Evolutionary conservation across 2,888 invertebrate genomes (phyloP).

Genomic region (Campoplex nolae): DNA sequence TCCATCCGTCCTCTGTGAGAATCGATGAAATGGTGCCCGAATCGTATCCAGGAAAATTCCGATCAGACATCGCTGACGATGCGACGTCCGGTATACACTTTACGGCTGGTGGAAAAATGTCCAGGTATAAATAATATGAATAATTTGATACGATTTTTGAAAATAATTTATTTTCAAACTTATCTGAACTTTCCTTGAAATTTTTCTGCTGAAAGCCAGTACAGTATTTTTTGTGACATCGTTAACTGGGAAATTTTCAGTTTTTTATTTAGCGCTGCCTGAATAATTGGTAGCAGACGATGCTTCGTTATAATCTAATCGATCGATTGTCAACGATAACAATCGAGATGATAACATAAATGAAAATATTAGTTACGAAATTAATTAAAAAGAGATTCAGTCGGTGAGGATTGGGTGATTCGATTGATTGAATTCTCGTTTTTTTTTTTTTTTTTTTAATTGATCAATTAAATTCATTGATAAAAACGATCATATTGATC

Average conservation of each 20-base stretch:
- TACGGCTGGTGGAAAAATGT: conserved; percentile 85
- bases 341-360: neutral
- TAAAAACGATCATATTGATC: neutral
- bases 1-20: conserved; percentile 89
- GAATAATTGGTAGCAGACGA: neutral
- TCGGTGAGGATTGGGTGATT: neutral
- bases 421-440: neutral
- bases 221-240: neutral
- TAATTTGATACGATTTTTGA: neutral
- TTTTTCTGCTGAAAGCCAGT: neutral
- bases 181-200: neutral
- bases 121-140: conserved; percentile 73
- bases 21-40: conserved; percentile 89
- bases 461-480: neutral
- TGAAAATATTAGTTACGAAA: neutral
- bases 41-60: conserved; percentile 77
- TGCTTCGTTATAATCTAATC: neutral
- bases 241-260: neutral
- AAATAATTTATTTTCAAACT: neutral
- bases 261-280: neutral
- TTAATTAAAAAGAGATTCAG: neutral
- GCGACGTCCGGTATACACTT: conserved; percentile 91
- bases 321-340: neutral
- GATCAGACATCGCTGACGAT: conserved; percentile 86
- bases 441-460: neutral